Percentiles rank a stretch among this genome's conserved stretches.
phyloP scores from a whole-genome alignment of 1,140 invertebrate genomes.

The Goniozus legneri region DNA sequence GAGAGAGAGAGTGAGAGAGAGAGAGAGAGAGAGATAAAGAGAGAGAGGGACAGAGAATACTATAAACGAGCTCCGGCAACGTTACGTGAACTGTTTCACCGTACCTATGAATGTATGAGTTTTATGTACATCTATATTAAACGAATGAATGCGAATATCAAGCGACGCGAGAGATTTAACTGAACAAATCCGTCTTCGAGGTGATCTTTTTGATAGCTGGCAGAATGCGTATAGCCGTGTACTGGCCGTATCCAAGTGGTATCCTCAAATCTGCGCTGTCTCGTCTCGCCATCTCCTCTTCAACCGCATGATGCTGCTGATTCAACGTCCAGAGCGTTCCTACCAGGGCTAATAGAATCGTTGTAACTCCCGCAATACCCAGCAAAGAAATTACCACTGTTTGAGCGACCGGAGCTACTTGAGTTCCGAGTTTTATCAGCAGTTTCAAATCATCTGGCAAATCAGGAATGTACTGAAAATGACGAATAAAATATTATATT shows the following conservation, averaged over 20 bases:
- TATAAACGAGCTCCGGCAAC: too few species aligned
- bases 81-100: too few species aligned
- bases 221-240: slow-evolving; percentile 44
- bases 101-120: too few species aligned
- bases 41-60: too few species aligned
- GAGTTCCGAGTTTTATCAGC: slow-evolving; percentile 24
- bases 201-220: slow-evolving; percentile 47
- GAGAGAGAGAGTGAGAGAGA: too few species aligned
- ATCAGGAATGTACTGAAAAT: slow-evolving; percentile 30
- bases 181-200: slow-evolving; percentile 42
- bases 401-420: slow-evolving; percentile 31
- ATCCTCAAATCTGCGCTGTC: slow-evolving; percentile 44
- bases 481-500: slow-evolving; percentile 5
- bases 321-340: slow-evolving; percentile 34
- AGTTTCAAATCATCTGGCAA: slow-evolving; percentile 24
- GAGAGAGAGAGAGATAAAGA: too few species aligned
- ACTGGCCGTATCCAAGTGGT: slow-evolving; percentile 45
- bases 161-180: slow-evolving; percentile 20
- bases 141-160: too few species aligned
- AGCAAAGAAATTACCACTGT: slow-evolving; percentile 31
- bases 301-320: slow-evolving; percentile 25
- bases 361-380: slow-evolving; percentile 28
- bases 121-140: too few species aligned
- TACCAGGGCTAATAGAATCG: slow-evolving; percentile 30
- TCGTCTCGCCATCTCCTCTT: slow-evolving; percentile 16